Evolutionary conservation across 2,113 vertebrate species (phyloP), one percentile per base, ranked within the genome.

Genomic region (Corydoras maculifer): DNA sequence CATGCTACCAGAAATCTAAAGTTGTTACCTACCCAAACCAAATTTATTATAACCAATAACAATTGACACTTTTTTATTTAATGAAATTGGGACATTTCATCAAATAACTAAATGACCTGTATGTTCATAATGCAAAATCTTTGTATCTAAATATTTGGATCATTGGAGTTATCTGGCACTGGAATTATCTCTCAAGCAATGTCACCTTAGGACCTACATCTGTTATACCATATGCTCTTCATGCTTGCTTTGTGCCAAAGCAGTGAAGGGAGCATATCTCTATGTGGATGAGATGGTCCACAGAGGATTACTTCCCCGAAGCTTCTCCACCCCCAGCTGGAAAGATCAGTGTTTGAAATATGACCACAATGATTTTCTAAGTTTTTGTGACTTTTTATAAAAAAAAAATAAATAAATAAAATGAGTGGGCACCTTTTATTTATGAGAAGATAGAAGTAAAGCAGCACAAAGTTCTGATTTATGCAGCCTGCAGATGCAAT

Each of bases 121-220:
- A 49, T 60, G 49, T 8, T 57, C 29, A 71, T 63, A 63, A 68
- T 31, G 54, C 73, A 58, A 60, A 30, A 68, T 72, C 60, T 25
- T 69, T 62, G 65, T 18, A 79, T 75, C 77, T 60, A 78, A 66
- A 75, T 66, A 72, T 35, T 73, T 49, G 53, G 73, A 75, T 62
- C 64, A 77, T 76, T 64, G 49, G 63, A 65, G 51, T 65, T 65
- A 65, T 66, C 43, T 14, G 59, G 79, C 74, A 62, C 49, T 31
- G 58, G 32, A 78, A 80, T 77, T 58, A 70, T 78, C 60, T 31
- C 69, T 66, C 53, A 62, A 74, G 65, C 73, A 78, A 75, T 78
- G 74, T 78, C 79, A 80, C 72, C 77, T 69, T 77, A 67, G 71
- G 78, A 69, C 70, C 68, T 62, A 62, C 77, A 83, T 80, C 75